Base-by-base conservation (phyloP, 2,797 vertebrate species). In the Syncerus caffer region DNA sequence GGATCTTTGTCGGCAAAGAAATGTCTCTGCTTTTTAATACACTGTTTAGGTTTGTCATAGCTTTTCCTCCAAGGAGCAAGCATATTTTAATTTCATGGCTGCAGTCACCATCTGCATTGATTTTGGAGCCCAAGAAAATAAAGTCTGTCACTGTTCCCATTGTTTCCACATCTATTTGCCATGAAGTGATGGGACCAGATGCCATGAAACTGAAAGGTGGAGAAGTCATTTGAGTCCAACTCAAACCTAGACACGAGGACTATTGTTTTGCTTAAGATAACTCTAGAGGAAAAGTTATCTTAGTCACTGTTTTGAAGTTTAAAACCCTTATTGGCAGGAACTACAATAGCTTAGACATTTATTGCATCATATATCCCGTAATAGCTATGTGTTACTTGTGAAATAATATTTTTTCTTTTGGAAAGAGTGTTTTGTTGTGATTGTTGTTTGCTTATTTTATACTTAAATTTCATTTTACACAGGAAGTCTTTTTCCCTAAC, bases 201-300 rank as follows among this genome's bases (percentile, higher is more conserved):
- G 19, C 19, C 21, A 13, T 84, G 89, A 93, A 71, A 62, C 17
- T 90, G 1, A 25, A 93, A 89, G 25, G 25, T 85, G 87, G 60
- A 87, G 13, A 76, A 76, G 74, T 88, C 45, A 90, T 79, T 71
- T 90, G 84, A 51, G 12, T 62, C 53, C 47, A 86, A 29, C n/a
- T 83, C 60, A 88, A 60, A 83, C 45, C 16, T 93, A 80, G 29
- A 90, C 14, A 79, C 3, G 2, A 79, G 29, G 3, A 47, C 19
- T 94, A 3, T 62, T 16, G 13, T 95, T 93, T 91, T 87, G 51
- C 34, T 89, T 90, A 91, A 85, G 89, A 96, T 92, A 88, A 92
- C 27, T 71, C 6, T 78, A 87, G 10, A 92, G 23, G n/a, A 25
- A 95, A 89, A 42, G 38, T 95, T 82, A 67, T 25, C 27, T 82